Conservation (phyloP, 2,113 vertebrate genomes). For the Sphaerodactylus townsendi region DNA sequence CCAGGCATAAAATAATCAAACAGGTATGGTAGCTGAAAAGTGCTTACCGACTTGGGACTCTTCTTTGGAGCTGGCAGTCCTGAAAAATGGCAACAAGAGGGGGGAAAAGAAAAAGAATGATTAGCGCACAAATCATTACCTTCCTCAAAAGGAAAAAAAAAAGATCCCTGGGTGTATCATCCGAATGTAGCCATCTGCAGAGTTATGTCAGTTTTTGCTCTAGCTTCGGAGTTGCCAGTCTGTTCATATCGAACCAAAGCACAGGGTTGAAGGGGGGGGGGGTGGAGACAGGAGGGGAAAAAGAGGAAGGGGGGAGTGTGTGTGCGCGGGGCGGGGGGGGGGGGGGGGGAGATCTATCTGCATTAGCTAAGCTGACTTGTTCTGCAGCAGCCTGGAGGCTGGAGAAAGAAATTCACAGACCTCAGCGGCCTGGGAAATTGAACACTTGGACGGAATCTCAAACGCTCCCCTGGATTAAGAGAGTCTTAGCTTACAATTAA, state of each 20-base stretch:
- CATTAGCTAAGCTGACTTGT: conserved; percentile 87
- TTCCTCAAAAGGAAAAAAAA: conserved; percentile 77
- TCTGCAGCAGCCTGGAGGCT: conserved; percentile 84
- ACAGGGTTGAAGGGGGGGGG: conserved; percentile 51
- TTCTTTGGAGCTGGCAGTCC: conserved; percentile 96
- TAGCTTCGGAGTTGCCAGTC: conserved; percentile 76
- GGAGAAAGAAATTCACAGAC: conserved; percentile 81
- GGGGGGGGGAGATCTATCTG: conserved; percentile 60
- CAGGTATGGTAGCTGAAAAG: conserved; percentile 68
- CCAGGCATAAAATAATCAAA: conserved; percentile 48
- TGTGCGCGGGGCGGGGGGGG: neutral
- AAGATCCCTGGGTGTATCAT: conserved; percentile 77
- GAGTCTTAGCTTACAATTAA: conserved; percentile 92
- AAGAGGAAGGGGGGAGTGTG: conserved; percentile 25
- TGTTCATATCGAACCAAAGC: conserved; percentile 82
- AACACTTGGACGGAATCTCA: conserved; percentile 78
- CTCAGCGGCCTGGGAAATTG: conserved; percentile 71
- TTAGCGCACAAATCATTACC: conserved; percentile 74
- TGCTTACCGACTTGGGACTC: conserved; percentile 99
- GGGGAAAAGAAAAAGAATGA: conserved; percentile 73
- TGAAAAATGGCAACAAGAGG: conserved; percentile 85
- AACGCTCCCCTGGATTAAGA: conserved; percentile 89
- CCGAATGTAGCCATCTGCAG: conserved; percentile 79
- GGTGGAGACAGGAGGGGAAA: conserved; percentile 33
- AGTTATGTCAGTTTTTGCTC: conserved; percentile 79